Evolutionary conservation across 2,113 vertebrate genomes (phyloP), one percentile per base, ranked within the genome.

Genomic region (Etia nguti): DNA sequence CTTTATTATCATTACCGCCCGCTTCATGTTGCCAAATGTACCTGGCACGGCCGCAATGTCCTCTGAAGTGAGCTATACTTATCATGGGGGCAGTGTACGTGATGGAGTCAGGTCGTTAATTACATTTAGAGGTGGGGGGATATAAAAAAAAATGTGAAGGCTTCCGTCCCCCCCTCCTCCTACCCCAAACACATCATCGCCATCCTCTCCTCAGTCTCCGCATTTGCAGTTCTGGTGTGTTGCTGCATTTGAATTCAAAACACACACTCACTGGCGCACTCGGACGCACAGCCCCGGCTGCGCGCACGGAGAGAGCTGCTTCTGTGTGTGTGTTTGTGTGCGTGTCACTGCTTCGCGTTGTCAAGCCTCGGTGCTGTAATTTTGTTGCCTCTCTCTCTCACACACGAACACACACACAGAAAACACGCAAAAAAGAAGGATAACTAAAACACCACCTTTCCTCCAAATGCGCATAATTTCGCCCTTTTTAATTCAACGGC

Each of bases 231-330:
- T 88, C 90, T 93, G 90, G 91, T 92, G 94, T 92, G 93, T 85
- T 94, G 90, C 93, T 94, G 94, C 95, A 97, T 97, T 96, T 96
- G 96, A 96, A 97, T 97, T 96, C 96, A 93, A 96, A 95, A 95
- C 96, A 96, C 96, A 95, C 96, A 91, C 95, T 94, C 96, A 93
- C 93, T 94, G 95, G 93, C 95, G 94, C 95, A 94, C 94, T 89
- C 88, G 90, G 93, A 94, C 95, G 83, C 95, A 90, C 94, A 81
- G 90, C 89, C 90, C 81, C 79, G 92, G 92, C 86, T 89, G 88
- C 82, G 90, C 90, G 89, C 94, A 79, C 91, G 56, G 52, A 54
- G 87, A 34, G 87, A 79, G 60, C 82, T 41, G 26, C 38, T 68
- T 75, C 38, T 59, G 3, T 26, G 34, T 18, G 81, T n/a, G 60